Evolutionary conservation across 2,888 invertebrate species (phyloP).

Genomic region (Melitaea athalia): DNA sequence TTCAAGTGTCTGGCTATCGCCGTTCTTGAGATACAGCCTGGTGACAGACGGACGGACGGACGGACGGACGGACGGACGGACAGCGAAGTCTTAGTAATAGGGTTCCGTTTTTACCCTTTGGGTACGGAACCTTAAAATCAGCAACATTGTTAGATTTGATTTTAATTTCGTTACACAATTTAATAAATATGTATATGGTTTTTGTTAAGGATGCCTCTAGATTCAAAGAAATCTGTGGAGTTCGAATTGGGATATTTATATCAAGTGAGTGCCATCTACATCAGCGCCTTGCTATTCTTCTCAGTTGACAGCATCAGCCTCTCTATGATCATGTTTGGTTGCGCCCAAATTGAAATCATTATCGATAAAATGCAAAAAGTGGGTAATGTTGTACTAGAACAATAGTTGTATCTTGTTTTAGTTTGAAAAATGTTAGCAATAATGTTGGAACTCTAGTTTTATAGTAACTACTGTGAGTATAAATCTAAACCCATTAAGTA

Average conservation of each 20-base stretch:
- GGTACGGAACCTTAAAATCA: too few species aligned
- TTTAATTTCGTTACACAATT: too few species aligned
- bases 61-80: too few species aligned
- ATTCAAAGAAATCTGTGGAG: slow-evolving; percentile 55
- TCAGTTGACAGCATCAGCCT: slow-evolving; percentile 37
- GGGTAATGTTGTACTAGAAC: background rate
- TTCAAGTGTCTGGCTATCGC: too few species aligned
- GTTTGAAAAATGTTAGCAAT: background rate
- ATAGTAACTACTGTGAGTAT: too few species aligned
- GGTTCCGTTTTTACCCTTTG: too few species aligned
- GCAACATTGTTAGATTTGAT: too few species aligned
- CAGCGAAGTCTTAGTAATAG: too few species aligned
- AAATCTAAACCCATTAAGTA: too few species aligned
- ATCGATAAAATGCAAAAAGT: slow-evolving; percentile 66
- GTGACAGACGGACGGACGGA: too few species aligned
- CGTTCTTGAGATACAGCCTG: too few species aligned
- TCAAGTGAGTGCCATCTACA: slow-evolving; percentile 63
- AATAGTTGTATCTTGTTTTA: background rate
- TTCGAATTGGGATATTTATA: slow-evolving; percentile 67
- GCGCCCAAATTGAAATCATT: slow-evolving; percentile 70
- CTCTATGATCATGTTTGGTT: slow-evolving; percentile 63
- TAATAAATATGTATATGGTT: background rate
- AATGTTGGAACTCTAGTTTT: background rate
- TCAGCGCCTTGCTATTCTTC: slow-evolving; percentile 63
- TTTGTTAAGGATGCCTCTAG: slow-evolving; percentile 65